A percentile compares a stretch with the other conserved stretches of the same genome.
These are phyloP conservation scores for Oryzias dopingdopingensis DNA, from an alignment of 2,797 vertebrate species.

Conservation along the genomic window DNA sequence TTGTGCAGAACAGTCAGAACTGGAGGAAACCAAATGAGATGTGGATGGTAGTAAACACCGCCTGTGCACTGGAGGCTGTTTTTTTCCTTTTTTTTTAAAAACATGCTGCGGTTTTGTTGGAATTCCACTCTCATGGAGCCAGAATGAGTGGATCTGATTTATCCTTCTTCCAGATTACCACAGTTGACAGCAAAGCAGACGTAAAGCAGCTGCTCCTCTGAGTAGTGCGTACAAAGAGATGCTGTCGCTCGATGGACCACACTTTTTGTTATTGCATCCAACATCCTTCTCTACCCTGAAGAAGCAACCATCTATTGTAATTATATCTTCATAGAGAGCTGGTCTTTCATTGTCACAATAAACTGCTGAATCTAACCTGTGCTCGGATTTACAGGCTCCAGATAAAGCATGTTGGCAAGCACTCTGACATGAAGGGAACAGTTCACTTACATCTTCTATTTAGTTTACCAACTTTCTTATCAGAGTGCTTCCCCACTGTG, in stretches of 20 bases:
- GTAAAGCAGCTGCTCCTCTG: slow-evolving; percentile 69
- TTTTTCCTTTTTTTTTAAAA: slow-evolving; percentile 18
- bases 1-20: slow-evolving; percentile 45
- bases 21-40: slow-evolving; percentile 26
- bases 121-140: slow-evolving; percentile 43
- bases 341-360: slow-evolving; percentile 50
- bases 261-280: slow-evolving; percentile 44
- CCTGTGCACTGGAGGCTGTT: slow-evolving; percentile 12
- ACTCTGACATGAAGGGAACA: not conserved
- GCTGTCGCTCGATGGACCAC: slow-evolving; percentile 64
- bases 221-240: slow-evolving; percentile 60
- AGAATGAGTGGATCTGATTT: slow-evolving; percentile 57
- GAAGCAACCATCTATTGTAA: slow-evolving; percentile 45
- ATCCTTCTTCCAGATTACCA: slow-evolving; percentile 43
- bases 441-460: not conserved
- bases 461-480: not conserved
- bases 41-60: slow-evolving; percentile 54
- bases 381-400: slow-evolving; percentile 48
- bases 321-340: slow-evolving; percentile 57
- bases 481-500: too few species aligned
- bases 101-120: slow-evolving; percentile 36
- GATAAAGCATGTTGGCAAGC: slow-evolving; percentile 42
- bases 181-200: slow-evolving; percentile 55
- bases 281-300: slow-evolving; percentile 49
- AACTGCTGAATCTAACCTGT: slow-evolving; percentile 45